These are phyloP conservation scores for rabbit (Oryctolagus cuniculus) DNA, from an alignment of 2,113 vertebrate genomes.

Conservation along the genomic window mOryCun1.1 NC_091435.1:118509001-118509500, in stretches of 20 bases:
- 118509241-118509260: not conserved
- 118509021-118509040: not conserved
- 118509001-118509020: not conserved
- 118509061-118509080: not conserved
- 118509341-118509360: not conserved
- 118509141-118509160: not conserved
- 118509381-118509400: not conserved
- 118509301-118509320: constrained; percentile 16
- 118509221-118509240: not conserved
- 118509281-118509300: not conserved
- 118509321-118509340: not conserved
- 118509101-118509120: not conserved
- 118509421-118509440: too few relatives aligned
- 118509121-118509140: not conserved
- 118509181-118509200: not conserved
- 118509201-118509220: not conserved
- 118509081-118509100: not conserved
- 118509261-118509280: not conserved
- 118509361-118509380: not conserved
- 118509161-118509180: not conserved
- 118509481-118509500: too few relatives aligned
- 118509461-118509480: too few relatives aligned
- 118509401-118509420: too few relatives aligned
- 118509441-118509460: too few relatives aligned
- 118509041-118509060: constrained; percentile 11